Conservation (phyloP, 2,113 vertebrate species). For the Arvicanthis niloticus region DNA sequence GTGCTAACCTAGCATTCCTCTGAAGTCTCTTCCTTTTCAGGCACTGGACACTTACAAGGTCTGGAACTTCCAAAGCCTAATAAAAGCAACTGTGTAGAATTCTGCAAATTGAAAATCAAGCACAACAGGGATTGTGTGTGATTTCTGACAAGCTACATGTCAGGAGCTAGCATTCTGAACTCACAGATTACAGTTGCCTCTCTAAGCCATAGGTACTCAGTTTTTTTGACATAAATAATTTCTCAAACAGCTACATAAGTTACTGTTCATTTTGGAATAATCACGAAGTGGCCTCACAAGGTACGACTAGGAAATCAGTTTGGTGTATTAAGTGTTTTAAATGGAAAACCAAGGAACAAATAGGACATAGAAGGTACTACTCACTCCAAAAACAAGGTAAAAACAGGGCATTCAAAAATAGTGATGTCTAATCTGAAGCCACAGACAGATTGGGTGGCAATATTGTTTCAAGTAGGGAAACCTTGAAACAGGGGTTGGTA, state of each 20-base stretch:
- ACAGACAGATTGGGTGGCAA: neutral
- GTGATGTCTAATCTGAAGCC: neutral
- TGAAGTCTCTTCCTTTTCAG: neutral
- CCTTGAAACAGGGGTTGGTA: neutral
- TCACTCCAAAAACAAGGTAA: neutral
- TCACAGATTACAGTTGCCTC: neutral
- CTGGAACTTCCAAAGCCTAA: neutral
- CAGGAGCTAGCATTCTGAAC: neutral
- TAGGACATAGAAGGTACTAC: neutral
- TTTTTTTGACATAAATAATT: constrained; percentile 1
- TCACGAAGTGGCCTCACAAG: neutral
- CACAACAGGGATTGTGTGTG: neutral
- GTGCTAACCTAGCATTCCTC: neutral
- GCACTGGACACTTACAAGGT: neutral
- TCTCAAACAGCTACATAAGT: neutral
- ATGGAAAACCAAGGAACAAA: neutral
- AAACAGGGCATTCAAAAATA: neutral
- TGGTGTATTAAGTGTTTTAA: neutral
- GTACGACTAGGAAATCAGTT: neutral
- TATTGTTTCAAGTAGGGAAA: neutral
- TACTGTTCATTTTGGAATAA: neutral
- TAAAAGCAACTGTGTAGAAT: neutral
- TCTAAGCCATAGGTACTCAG: neutral
- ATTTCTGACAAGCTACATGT: neutral
- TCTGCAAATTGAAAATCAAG: neutral